Evolutionary conservation across 2,113 vertebrate genomes (phyloP).

Genomic region (Boulengeromyrus knoepffleri): DNA sequence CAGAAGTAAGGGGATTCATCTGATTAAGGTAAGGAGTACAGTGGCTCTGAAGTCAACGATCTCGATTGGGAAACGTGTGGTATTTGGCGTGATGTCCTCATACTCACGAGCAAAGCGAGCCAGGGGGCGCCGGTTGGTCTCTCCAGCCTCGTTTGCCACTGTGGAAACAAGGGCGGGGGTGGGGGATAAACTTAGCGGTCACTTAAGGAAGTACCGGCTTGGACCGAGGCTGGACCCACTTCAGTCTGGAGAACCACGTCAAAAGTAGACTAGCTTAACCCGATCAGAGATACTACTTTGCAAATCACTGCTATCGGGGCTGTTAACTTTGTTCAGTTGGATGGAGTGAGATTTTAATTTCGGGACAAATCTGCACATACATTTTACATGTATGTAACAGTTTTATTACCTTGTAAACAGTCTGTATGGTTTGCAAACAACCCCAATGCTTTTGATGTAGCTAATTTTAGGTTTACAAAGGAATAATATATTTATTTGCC

Average conservation of each 20-base stretch:
- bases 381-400: not conserved
- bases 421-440: not conserved
- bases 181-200: not conserved
- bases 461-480: not conserved
- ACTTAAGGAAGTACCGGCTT: not conserved
- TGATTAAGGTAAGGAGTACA: not conserved
- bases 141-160: slow-evolving; percentile 82
- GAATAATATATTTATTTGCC: too few relatives aligned
- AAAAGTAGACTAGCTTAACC: not conserved
- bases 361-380: not conserved
- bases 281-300: not conserved
- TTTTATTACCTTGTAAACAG: not conserved
- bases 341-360: not conserved
- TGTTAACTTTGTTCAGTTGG: not conserved
- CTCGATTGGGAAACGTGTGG: not conserved
- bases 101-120: slow-evolving; percentile 77
- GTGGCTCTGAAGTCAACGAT: not conserved
- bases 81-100: not conserved
- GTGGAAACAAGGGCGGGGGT: slow-evolving; percentile 33
- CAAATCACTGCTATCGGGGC: not conserved
- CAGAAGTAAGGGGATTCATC: not conserved
- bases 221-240: not conserved
- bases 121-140: slow-evolving; percentile 58
- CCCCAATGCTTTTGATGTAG: not conserved
- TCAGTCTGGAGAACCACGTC: not conserved